Conservation (phyloP, 2,113 vertebrate genomes). For the Coregonus clupeaformis region DNA sequence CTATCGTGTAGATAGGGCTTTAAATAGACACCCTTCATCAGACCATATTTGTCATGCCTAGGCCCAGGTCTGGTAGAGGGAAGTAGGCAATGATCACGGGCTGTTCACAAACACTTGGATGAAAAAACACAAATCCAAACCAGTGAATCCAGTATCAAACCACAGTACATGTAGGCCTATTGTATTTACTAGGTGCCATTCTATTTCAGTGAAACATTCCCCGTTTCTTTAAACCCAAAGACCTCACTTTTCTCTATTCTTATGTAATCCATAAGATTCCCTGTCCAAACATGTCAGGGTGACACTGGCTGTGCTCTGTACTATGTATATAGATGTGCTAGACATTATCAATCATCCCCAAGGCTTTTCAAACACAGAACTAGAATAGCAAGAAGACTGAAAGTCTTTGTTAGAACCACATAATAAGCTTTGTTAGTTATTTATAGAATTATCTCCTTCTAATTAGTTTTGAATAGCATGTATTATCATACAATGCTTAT, state of each 20-base stretch:
- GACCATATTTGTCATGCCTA: conserved; percentile 52
- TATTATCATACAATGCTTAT: background rate
- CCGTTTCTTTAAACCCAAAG: background rate
- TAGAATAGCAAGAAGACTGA: too few species aligned
- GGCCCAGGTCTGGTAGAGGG: conserved; percentile 1
- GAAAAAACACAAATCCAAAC: background rate
- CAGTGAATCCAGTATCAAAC: background rate
- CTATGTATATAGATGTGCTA: too few species aligned
- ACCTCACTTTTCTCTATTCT: background rate
- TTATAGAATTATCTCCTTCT: background rate
- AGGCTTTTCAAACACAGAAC: too few species aligned
- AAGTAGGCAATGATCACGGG: background rate
- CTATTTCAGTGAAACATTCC: background rate
- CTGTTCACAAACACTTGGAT: background rate
- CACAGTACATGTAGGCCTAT: background rate
- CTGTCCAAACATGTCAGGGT: too few species aligned
- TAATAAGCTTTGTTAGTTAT: background rate
- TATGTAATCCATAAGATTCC: too few species aligned
- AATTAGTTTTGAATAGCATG: background rate
- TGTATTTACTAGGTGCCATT: background rate
- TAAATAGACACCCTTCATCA: conserved; percentile 55
- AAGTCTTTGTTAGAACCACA: background rate
- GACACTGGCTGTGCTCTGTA: too few species aligned
- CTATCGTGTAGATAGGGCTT: conserved; percentile 33
- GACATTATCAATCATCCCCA: too few species aligned